These are phyloP conservation scores for Operophtera brumata DNA, from an alignment of 2,888 invertebrate species.

Conservation along the genomic window DNA sequence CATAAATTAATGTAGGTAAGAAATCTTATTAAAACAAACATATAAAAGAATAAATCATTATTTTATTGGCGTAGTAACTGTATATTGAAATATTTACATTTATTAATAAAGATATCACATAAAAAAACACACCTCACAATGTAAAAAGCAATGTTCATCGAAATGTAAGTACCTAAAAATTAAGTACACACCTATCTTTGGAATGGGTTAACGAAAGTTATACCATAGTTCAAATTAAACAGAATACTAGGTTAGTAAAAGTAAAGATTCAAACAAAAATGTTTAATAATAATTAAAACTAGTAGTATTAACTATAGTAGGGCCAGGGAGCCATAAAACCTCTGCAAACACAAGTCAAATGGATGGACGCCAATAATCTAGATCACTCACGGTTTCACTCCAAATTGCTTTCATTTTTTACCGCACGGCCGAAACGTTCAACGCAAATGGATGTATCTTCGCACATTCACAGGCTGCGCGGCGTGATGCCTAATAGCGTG, in stretches of 20 bases:
- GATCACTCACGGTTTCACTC: no score
- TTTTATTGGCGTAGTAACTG: conserved; percentile 74
- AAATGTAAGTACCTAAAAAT: conserved; percentile 25
- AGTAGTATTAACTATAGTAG: no score
- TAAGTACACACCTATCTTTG: conserved; percentile 35
- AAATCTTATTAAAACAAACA: conserved; percentile 41
- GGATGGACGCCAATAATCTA: no score
- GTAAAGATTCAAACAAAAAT: conserved; percentile 12
- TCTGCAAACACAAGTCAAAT: no score
- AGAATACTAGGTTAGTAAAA: conserved; percentile 14
- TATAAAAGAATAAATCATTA: conserved; percentile 75
- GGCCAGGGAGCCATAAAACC: no score
- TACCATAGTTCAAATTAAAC: conserved; percentile 14
- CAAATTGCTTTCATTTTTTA: no score
- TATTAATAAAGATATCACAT: conserved; percentile 75
- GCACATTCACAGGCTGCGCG: no score
- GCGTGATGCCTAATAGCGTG: no score
- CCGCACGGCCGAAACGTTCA: no score
- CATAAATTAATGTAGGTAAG: no score
- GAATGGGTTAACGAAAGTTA: conserved; percentile 32
- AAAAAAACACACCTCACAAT: conserved; percentile 73
- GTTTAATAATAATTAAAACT: not conserved
- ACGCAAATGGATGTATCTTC: no score
- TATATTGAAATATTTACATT: conserved; percentile 72
- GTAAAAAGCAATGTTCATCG: conserved; percentile 52